These are phyloP conservation scores for Eremophila alpestris DNA, from an alignment of 2,797 vertebrate genomes.

Conservation along the genomic window DNA sequence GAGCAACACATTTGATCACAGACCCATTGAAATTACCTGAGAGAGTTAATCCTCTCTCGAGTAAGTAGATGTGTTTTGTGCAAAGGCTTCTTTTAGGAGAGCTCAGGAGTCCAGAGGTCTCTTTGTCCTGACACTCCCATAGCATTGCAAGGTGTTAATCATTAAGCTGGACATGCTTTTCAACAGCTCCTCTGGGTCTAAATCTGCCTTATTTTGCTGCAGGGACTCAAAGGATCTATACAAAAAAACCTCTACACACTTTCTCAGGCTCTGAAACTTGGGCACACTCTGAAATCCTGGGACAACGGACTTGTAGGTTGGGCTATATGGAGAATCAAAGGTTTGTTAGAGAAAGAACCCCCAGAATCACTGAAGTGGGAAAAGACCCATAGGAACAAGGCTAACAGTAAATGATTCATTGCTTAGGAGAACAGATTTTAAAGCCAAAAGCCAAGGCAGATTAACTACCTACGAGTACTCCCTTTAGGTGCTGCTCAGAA, in stretches of 20 bases:
- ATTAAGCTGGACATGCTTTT: slow-evolving; percentile 37
- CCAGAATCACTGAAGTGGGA: not conserved
- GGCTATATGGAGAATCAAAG: not conserved
- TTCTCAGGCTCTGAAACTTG: not conserved
- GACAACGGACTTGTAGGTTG: not conserved
- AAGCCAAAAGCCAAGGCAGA: not conserved
- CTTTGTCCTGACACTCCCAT: slow-evolving; percentile 34
- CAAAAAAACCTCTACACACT: not conserved
- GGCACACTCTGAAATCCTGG: not conserved
- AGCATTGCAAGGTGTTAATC: slow-evolving; percentile 54
- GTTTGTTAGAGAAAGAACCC: not conserved
- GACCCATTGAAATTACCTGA: not conserved
- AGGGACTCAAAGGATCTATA: not conserved
- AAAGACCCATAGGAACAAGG: not conserved
- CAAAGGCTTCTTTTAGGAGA: not conserved
- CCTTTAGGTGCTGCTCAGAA: not conserved
- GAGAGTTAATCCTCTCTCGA: not conserved
- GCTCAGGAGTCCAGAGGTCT: slow-evolving; percentile 71
- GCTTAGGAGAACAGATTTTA: not conserved
- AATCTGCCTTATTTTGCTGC: not conserved
- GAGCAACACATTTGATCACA: not conserved
- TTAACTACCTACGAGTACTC: not conserved
- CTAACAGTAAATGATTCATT: not conserved
- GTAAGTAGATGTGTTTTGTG: not conserved
- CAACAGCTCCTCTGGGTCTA: not conserved